Evolutionary conservation across 1,140 invertebrate species (phyloP).

Genomic region (Bombus waltoni): DNA sequence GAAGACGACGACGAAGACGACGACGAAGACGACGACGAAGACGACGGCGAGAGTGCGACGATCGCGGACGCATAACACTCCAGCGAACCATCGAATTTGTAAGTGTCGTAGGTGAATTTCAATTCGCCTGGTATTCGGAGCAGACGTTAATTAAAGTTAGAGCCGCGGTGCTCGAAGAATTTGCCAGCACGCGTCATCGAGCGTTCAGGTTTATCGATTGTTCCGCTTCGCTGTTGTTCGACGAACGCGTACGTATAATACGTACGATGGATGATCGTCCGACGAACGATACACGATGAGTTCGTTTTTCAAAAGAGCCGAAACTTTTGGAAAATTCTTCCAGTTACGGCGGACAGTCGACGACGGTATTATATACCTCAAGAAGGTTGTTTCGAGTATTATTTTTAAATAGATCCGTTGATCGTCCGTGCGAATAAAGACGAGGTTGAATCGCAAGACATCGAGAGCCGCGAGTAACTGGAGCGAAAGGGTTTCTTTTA

Average conservation of each 20-base stretch:
- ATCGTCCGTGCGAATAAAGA: background rate
- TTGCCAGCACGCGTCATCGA: background rate
- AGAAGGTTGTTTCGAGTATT: background rate
- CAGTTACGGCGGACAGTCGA: too few relatives aligned
- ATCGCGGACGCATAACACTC: slow-evolving; percentile 18
- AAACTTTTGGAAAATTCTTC: background rate
- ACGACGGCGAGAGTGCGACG: background rate
- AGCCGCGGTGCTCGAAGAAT: slow-evolving; percentile 18
- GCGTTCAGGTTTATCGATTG: slow-evolving; percentile 37
- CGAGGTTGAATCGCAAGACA: slow-evolving; percentile 13
- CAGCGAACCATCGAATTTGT: slow-evolving; percentile 31
- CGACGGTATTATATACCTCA: background rate
- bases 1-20: background rate
- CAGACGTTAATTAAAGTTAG: slow-evolving; percentile 56
- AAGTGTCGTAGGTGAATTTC: slow-evolving; percentile 42
- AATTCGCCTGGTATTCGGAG: background rate
- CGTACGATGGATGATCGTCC: slow-evolving; percentile 13
- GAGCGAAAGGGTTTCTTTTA: background rate
- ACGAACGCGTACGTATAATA: background rate
- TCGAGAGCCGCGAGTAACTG: background rate
- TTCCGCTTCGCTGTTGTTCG: background rate
- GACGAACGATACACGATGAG: slow-evolving; percentile 47
- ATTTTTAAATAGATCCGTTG: too few relatives aligned
- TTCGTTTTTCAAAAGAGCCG: slow-evolving; percentile 27
- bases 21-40: background rate